Conservation (phyloP, 1,140 invertebrate species). For the Aphelenchoides besseyi region DNA sequence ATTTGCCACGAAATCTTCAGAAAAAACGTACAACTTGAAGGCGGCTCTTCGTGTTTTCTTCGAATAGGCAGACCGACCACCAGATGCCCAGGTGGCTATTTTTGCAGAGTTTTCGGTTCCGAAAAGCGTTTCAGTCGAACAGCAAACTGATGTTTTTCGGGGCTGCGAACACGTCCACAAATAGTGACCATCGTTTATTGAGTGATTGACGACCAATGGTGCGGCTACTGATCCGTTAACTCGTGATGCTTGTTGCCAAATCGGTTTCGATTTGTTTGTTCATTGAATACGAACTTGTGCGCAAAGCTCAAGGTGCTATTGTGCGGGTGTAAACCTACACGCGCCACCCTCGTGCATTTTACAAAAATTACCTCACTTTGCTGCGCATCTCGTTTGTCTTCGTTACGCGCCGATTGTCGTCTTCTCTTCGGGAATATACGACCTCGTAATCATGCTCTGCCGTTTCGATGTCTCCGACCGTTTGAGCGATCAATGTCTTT, state of each 20-base stretch:
- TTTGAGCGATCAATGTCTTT: background rate
- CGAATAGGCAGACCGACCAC: background rate
- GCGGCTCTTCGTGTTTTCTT: background rate
- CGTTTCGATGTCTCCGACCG: background rate
- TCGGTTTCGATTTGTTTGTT: too few relatives aligned
- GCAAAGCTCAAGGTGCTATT: too few relatives aligned
- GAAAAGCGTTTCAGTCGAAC: background rate
- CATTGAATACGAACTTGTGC: too few relatives aligned
- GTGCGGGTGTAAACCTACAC: too few relatives aligned
- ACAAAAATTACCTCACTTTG: conserved; percentile 1
- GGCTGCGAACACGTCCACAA: background rate
- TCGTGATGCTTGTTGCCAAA: too few relatives aligned
- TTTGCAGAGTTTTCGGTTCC: background rate
- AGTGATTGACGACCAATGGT: conserved; percentile 1
- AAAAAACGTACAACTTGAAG: background rate
- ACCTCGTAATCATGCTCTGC: background rate
- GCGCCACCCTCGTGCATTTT: background rate
- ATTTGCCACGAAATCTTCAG: background rate
- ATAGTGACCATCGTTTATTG: background rate
- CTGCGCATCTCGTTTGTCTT: background rate
- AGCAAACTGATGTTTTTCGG: background rate
- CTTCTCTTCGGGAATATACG: background rate
- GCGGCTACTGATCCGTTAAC: background rate
- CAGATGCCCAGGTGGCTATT: background rate
- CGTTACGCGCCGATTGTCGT: background rate